Conservation (phyloP, 1,140 invertebrate species). For the Oryctes rhinoceros region DNA sequence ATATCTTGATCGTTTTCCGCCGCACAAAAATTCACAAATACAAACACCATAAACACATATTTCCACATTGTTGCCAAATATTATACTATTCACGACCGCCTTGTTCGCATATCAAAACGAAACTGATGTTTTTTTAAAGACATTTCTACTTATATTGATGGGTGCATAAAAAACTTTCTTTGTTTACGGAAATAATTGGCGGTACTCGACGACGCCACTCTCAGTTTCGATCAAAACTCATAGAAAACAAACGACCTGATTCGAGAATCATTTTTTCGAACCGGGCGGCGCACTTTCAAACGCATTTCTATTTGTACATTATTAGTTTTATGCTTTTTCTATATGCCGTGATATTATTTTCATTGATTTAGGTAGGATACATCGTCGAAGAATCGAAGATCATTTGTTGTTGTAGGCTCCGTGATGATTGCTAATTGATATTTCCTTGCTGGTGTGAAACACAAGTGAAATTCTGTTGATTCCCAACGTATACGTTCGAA, state of each 20-base stretch:
- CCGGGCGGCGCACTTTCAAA: neutral
- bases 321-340: neutral
- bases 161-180: conserved; percentile 14
- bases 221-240: conserved; percentile 3
- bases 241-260: conserved; percentile 26
- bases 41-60: conserved; percentile 17
- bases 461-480: no score
- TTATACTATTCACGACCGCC: neutral
- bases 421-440: conserved; percentile 1
- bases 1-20: conserved; percentile 6
- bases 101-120: neutral
- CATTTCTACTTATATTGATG: conserved; percentile 21
- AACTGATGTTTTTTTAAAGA: conserved; percentile 23
- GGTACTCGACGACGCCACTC: neutral
- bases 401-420: neutral
- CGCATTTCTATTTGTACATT: conserved; percentile 30
- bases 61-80: neutral
- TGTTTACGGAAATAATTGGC: conserved; percentile 34
- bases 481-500: no score
- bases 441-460: neutral
- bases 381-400: neutral
- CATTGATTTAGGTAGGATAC: neutral
- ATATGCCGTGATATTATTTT: no score
- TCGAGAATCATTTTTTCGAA: neutral
- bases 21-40: conserved; percentile 4